These are phyloP conservation scores for Rhegmatorhina hoffmannsi DNA, from an alignment of 2,113 vertebrate species.

Conservation along the genomic window DNA sequence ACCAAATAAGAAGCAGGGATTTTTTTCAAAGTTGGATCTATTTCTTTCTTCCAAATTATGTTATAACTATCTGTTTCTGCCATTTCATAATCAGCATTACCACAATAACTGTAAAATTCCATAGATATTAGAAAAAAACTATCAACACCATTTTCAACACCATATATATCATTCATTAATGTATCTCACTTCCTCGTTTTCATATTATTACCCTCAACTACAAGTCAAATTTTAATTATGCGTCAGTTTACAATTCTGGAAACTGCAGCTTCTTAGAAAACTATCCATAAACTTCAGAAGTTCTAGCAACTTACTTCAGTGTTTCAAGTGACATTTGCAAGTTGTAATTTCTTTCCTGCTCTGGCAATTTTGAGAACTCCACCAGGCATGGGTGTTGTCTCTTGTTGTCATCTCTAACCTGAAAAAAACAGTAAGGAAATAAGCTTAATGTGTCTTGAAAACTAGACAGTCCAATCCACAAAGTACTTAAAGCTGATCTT, in stretches of 20 bases:
- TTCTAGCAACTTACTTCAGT: slow-evolving; percentile 83
- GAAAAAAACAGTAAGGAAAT: slow-evolving; percentile 17
- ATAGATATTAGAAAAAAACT: neutral
- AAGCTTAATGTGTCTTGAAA: neutral
- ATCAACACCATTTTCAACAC: neutral
- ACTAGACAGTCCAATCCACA: neutral
- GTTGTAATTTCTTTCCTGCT: slow-evolving; percentile 96
- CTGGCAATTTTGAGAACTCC: slow-evolving; percentile 92
- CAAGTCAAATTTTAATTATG: neutral
- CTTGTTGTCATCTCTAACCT: slow-evolving; percentile 96
- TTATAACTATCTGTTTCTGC: neutral
- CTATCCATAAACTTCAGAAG: neutral
- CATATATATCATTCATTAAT: neutral
- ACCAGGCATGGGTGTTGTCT: slow-evolving; percentile 96
- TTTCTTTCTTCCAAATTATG: neutral
- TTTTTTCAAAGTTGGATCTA: neutral
- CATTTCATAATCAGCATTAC: neutral
- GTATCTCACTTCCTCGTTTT: neutral
- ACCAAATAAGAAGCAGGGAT: neutral
- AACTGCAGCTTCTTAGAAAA: neutral
- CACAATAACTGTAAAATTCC: neutral
- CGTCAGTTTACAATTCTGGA: neutral
- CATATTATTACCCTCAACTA: neutral
- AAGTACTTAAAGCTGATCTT: neutral
- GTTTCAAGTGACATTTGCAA: slow-evolving; percentile 97